These are phyloP conservation scores for Daphoenositta chrysoptera DNA, from an alignment of 2,113 vertebrate species.

Conservation along the genomic window DNA sequence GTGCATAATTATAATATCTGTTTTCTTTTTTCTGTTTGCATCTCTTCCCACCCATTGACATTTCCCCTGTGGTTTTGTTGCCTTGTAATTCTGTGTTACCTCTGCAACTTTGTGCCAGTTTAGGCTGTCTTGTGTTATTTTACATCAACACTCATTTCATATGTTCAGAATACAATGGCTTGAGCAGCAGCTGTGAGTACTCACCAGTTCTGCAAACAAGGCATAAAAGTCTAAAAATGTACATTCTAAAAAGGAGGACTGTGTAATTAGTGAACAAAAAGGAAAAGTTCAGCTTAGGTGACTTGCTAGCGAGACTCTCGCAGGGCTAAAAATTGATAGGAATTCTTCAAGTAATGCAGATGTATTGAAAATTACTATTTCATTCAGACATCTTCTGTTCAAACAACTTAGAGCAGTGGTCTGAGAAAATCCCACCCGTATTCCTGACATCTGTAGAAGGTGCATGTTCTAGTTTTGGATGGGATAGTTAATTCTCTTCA, in stretches of 20 bases:
- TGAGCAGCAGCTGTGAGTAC: not conserved
- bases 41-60: not conserved
- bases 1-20: not conserved
- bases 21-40: not conserved
- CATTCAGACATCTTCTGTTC: not conserved
- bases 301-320: not conserved
- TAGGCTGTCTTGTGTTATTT: not conserved
- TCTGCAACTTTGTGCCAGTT: not conserved
- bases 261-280: not conserved
- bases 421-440: not conserved
- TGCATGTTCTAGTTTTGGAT: not conserved
- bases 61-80: not conserved
- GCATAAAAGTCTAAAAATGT: not conserved
- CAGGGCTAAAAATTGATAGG: not conserved
- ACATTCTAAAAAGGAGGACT: not conserved
- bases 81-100: not conserved
- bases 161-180: not conserved
- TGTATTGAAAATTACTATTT: not conserved
- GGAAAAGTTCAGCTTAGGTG: constrained; percentile 13
- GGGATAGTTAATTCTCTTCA: not conserved
- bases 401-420: not conserved
- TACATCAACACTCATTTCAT: not conserved
- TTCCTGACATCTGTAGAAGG: not conserved
- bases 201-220: not conserved
- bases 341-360: not conserved